A percentile compares a stretch with the other conserved stretches of the same genome.
Conservation (phyloP, 2,113 vertebrate species). For the Cynoglossus semilaevis region DNA sequence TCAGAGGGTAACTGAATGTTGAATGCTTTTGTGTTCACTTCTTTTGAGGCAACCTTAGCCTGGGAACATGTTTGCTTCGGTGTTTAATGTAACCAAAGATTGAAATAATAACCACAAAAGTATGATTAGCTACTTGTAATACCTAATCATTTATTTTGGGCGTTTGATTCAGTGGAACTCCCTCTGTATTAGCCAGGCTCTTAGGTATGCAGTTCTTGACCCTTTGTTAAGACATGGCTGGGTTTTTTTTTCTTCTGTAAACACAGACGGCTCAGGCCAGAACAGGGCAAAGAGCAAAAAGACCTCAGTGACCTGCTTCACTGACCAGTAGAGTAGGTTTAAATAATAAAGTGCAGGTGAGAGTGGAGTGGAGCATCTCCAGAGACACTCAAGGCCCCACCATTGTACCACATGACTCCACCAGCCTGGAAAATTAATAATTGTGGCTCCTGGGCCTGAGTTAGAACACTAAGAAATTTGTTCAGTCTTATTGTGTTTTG, state of each 20-base stretch:
- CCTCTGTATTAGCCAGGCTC: conserved; percentile 2
- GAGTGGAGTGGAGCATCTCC: conserved; percentile 20
- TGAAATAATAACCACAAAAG: conserved; percentile 18
- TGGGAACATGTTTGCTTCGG: not conserved
- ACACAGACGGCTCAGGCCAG: not conserved
- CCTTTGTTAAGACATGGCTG: conserved; percentile 15
- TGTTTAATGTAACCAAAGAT: not conserved
- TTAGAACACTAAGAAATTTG: conserved; percentile 22
- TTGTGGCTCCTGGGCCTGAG: conserved; percentile 32
- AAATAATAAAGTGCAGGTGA: conserved; percentile 55
- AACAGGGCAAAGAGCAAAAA: conserved; percentile 25
- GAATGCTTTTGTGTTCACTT: conserved; percentile 40
- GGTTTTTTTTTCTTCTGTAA: conserved; percentile 14
- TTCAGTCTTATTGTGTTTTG: not conserved
- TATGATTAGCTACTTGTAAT: not conserved
- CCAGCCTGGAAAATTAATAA: conserved; percentile 58
- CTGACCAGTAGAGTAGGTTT: conserved; percentile 44
- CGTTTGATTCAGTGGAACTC: conserved; percentile 24
- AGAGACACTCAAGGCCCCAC: conserved; percentile 14
- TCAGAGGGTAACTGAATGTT: conserved; percentile 42
- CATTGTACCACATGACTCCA: conserved; percentile 32
- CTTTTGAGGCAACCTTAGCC: conserved; percentile 15
- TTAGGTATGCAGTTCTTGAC: conserved; percentile 17
- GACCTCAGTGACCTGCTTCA: conserved; percentile 22
- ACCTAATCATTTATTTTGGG: conserved; percentile 4